phyloP scores from a whole-genome alignment of 2,113 vertebrate genomes.

The Rynchops niger region DNA sequence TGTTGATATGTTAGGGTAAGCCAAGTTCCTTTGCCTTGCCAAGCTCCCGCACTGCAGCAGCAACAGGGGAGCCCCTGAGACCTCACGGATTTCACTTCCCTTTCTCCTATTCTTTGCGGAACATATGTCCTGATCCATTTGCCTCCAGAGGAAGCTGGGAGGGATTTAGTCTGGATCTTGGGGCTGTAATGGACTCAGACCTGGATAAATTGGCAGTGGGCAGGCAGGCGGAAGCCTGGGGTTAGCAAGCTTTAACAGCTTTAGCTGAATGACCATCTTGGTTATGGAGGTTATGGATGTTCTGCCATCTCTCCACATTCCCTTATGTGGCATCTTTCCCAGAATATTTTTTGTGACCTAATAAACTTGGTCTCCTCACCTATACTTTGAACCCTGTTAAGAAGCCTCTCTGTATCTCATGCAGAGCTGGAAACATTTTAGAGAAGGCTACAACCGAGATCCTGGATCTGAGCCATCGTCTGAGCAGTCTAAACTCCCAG shows the following conservation, averaged over 20 bases:
- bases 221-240: background rate
- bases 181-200: background rate
- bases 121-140: background rate
- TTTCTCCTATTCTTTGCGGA: background rate
- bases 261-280: background rate
- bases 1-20: background rate
- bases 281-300: background rate
- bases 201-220: background rate
- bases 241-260: background rate
- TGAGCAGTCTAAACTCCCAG: background rate
- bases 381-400: background rate
- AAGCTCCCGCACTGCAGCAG: background rate
- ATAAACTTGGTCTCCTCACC: background rate
- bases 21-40: background rate
- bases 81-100: background rate
- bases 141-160: background rate
- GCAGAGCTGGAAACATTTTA: background rate
- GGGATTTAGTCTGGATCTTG: background rate
- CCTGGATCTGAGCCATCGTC: background rate
- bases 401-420: background rate
- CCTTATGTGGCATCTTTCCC: background rate
- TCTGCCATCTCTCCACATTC: background rate
- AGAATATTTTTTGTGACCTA: background rate
- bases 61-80: background rate
- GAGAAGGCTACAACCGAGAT: background rate